Base-by-base conservation (phyloP, 2,113 vertebrate species). In the Dendropsophus ebraccatus region DNA sequence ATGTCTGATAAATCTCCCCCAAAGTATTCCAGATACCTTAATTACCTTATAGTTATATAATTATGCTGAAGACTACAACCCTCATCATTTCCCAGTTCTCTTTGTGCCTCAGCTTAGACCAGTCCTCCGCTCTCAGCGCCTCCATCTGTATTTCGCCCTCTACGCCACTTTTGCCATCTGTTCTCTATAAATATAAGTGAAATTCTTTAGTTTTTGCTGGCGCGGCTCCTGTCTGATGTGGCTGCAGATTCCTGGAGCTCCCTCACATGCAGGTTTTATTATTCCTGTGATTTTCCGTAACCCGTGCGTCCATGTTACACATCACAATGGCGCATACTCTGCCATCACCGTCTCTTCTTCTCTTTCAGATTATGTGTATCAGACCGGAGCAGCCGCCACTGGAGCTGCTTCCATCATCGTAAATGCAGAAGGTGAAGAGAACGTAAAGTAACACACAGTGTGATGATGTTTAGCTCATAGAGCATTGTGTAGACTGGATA, bases 391-490 rank as follows among this genome's bases (percentile, higher is more conserved):
- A 60, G 96, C 96, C 88, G 95, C 96, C 60, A 99, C 98, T 82
- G 98, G 98, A 92, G 90, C 95, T 62, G 98, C 98, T 89, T 96
- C 97, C 90, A 96, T 99, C 91, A 95, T 96, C 87, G 97, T 99
- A 85, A 95, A 97, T 87, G 91, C 93, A 79, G 96, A 96, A 97
- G 98, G 97, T 99, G 94, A 90, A 21, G 32, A 70, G 0, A 35
- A 30, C 28, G 1, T 1, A 65, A 65, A 13, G 12, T 10, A 49
- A 49, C 47, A 13, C n/a, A n/a, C n/a, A n/a, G n/a, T n/a, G n/a
- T n/a, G n/a, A n/a, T n/a, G n/a, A n/a, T n/a, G n/a, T n/a, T n/a
- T n/a, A n/a, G n/a, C n/a, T n/a, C n/a, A n/a, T n/a, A n/a, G n/a
- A n/a, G n/a, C n/a, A n/a, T n/a, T n/a, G n/a, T n/a, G n/a, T n/a